Evolutionary conservation across 2,888 invertebrate species (phyloP).

Genomic region (Calameuta pallipes): DNA sequence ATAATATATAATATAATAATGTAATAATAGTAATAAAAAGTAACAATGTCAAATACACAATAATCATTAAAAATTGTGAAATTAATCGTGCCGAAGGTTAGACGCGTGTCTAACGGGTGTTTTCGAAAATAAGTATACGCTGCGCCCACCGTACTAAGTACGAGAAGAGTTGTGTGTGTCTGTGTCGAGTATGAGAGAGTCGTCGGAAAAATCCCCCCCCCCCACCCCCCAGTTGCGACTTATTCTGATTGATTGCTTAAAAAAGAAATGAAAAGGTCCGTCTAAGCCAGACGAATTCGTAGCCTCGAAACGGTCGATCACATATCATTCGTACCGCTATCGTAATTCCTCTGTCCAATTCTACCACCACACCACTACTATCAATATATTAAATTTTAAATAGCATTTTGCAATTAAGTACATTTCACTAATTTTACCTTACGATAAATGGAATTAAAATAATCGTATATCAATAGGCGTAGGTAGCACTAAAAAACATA

Average conservation of each 20-base stretch:
- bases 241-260: neutral
- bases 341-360: constrained; percentile 13
- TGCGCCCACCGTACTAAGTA: neutral
- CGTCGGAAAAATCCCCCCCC: neutral
- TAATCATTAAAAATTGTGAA: constrained; percentile 33
- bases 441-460: constrained; percentile 33
- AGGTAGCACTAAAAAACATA: neutral
- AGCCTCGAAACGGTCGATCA: constrained; percentile 2
- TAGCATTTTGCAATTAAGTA: constrained; percentile 40
- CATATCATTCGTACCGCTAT: neutral
- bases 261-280: neutral
- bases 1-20: constrained; percentile 37
- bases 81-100: constrained; percentile 30
- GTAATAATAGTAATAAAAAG: constrained; percentile 42
- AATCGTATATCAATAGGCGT: constrained; percentile 13
- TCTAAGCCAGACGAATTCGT: neutral
- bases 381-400: constrained; percentile 42
- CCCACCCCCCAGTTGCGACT: neutral
- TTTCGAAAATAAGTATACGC: neutral
- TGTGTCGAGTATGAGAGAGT: neutral
- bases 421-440: constrained; percentile 33
- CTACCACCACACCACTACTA: constrained; percentile 41
- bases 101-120: constrained; percentile 12
- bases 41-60: constrained; percentile 50
- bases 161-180: neutral